Evolutionary conservation across 1,140 invertebrate genomes (phyloP).

Genomic region (Apocrypta bakeri): DNA sequence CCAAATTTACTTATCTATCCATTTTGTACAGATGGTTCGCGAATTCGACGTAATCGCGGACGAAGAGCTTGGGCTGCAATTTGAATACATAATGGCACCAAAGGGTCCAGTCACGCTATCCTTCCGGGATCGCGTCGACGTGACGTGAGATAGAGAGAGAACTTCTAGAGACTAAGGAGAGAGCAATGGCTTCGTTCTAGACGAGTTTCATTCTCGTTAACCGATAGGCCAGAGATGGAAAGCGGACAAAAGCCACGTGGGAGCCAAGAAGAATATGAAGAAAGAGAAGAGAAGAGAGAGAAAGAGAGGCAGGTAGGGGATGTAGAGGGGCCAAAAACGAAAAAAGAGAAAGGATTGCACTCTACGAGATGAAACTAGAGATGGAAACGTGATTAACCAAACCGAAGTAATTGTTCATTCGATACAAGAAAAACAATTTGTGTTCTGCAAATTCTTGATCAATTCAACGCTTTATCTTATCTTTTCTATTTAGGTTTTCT

Average conservation of each 20-base stretch:
- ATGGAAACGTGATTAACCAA: background rate
- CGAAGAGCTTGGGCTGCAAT: constrained; percentile 82
- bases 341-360: background rate
- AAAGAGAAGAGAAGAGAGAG: background rate
- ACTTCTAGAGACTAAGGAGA: constrained; percentile 20
- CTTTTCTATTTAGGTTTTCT: constrained; percentile 45
- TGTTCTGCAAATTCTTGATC: background rate
- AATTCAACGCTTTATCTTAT: background rate
- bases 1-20: constrained; percentile 23
- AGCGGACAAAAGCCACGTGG: background rate
- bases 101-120: constrained; percentile 81
- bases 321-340: background rate
- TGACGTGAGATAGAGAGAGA: background rate
- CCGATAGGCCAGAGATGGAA: background rate
- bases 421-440: background rate
- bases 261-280: background rate
- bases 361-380: too few species aligned
- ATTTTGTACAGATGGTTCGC: constrained; percentile 77
- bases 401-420: background rate
- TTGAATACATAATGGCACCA: constrained; percentile 86
- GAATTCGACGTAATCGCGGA: constrained; percentile 81
- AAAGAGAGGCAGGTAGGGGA: background rate
- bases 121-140: constrained; percentile 73
- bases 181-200: background rate
- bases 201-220: constrained; percentile 32